Evolutionary conservation across 1,140 invertebrate species (phyloP).

Genomic region (Drosophila saltans): DNA sequence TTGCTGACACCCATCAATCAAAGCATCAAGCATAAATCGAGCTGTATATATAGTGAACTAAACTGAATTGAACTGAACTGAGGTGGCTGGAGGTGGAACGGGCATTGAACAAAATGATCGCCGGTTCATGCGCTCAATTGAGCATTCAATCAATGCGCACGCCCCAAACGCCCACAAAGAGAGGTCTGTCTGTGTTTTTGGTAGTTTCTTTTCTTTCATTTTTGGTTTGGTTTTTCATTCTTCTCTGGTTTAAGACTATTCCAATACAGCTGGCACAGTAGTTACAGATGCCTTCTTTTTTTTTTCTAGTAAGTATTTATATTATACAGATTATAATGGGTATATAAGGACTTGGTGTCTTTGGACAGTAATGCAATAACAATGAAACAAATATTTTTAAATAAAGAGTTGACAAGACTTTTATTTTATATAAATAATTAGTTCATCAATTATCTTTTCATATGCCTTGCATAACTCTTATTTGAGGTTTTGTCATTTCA

Average conservation of each 20-base stretch:
- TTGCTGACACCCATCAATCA: slow-evolving; percentile 77
- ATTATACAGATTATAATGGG: background rate
- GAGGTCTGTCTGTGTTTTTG: slow-evolving; percentile 33
- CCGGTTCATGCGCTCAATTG: slow-evolving; percentile 75
- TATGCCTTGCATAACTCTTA: no score
- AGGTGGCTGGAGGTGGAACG: slow-evolving; percentile 6
- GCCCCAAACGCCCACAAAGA: slow-evolving; percentile 59
- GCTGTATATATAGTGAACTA: slow-evolving; percentile 3
- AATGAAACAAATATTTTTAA: no score
- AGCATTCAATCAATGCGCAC: slow-evolving; percentile 73
- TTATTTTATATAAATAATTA: no score
- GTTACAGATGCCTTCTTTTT: slow-evolving; percentile 16
- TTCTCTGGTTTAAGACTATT: slow-evolving; percentile 23
- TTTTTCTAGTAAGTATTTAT: slow-evolving; percentile 4
- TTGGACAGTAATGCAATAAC: no score
- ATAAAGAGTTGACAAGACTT: no score
- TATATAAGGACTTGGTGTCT: background rate
- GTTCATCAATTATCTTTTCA: no score
- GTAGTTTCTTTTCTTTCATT: background rate
- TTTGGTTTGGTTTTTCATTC: slow-evolving; percentile 26
- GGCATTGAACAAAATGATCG: slow-evolving; percentile 63
- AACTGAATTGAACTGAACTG: background rate
- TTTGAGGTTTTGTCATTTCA: no score
- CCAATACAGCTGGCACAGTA: slow-evolving; percentile 55
- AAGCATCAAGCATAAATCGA: slow-evolving; percentile 70